phyloP scores from a whole-genome alignment of 2,888 invertebrate genomes.

The Coenonympha arcania region DNA sequence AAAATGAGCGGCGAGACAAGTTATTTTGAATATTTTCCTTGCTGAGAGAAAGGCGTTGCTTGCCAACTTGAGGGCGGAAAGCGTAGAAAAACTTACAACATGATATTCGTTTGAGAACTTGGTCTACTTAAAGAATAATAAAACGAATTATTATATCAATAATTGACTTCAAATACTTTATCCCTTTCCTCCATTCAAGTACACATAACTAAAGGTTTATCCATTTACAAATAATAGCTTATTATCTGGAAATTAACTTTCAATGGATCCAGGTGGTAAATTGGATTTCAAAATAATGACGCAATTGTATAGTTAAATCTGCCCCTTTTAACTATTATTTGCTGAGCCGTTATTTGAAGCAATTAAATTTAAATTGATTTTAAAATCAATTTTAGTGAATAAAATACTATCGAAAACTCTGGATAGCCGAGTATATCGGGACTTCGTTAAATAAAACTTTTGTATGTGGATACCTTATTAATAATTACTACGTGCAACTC shows the following conservation, averaged over 20 bases:
- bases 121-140: too few relatives aligned
- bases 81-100: too few relatives aligned
- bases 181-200: too few relatives aligned
- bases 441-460: too few relatives aligned
- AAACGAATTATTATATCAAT: too few relatives aligned
- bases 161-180: too few relatives aligned
- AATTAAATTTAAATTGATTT: conserved; percentile 14
- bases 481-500: too few relatives aligned
- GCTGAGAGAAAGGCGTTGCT: neutral
- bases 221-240: conserved; percentile 20
- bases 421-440: too few relatives aligned
- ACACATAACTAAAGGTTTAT: too few relatives aligned
- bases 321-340: conserved; percentile 13
- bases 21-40: conserved; percentile 16
- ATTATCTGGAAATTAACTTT: conserved; percentile 22
- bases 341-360: conserved; percentile 12
- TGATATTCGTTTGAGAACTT: too few relatives aligned
- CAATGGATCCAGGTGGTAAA: conserved; percentile 21
- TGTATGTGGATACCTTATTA: too few relatives aligned
- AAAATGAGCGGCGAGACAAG: conserved; percentile 13
- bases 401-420: neutral
- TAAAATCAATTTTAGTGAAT: conserved; percentile 12
- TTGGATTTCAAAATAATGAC: conserved; percentile 21
- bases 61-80: too few relatives aligned
- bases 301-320: conserved; percentile 12